Conservation (phyloP, 2,113 vertebrate species). For the Henicopernis longicauda region DNA sequence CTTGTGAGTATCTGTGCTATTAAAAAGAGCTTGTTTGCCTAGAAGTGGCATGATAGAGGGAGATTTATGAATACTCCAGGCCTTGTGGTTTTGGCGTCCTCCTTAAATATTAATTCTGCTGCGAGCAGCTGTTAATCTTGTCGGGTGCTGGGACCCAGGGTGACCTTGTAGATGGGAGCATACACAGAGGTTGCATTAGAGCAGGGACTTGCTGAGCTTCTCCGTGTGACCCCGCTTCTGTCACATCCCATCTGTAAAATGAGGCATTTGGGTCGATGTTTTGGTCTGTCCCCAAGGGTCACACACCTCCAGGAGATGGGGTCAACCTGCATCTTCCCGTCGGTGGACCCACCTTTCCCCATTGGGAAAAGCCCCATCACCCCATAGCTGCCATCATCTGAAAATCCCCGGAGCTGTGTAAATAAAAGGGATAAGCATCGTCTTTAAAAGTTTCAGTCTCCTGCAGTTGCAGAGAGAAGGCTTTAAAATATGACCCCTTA, state of each 20-base stretch:
- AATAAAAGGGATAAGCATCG: not conserved
- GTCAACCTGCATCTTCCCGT: not conserved
- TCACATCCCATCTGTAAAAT: not conserved
- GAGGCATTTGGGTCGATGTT: accelerated
- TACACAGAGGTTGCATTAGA: not conserved
- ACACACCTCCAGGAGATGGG: not conserved
- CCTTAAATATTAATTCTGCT: not conserved
- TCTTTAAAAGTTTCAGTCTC: not conserved
- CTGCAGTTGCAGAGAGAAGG: not conserved
- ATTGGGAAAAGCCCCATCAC: not conserved
- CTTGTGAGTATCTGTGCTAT: not conserved
- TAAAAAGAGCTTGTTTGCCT: not conserved
- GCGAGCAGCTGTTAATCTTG: not conserved
- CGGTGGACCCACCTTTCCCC: not conserved
- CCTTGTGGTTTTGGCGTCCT: not conserved
- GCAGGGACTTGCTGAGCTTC: not conserved
- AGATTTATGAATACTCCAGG: not conserved
- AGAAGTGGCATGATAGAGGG: not conserved
- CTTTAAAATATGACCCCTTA: not conserved
- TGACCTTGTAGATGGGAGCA: not conserved
- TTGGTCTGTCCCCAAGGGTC: not conserved
- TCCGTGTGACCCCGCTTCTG: not conserved
- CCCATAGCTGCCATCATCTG: accelerated
- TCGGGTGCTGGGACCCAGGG: not conserved
- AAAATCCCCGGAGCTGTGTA: not conserved